Percentiles rank a stretch among this genome's conserved stretches.
Conservation (phyloP, 1,140 invertebrate species). For the Liolophura sinensis region DNA sequence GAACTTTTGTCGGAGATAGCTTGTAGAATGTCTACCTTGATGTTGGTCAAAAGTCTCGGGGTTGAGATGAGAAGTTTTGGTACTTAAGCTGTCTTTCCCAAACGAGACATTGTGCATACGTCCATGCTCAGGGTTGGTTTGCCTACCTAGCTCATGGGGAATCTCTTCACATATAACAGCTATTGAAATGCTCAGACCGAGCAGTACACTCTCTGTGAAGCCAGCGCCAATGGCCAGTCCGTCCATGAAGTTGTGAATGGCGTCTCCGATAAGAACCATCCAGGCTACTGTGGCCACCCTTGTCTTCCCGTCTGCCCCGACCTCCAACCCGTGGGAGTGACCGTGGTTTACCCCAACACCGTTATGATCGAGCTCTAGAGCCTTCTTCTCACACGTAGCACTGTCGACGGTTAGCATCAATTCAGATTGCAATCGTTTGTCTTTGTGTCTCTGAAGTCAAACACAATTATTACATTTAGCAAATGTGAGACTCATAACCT, state of each 20-base stretch:
- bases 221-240: slow-evolving; percentile 86
- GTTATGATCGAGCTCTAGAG: too few relatives aligned
- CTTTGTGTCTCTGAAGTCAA: too few relatives aligned
- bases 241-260: slow-evolving; percentile 89
- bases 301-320: too few relatives aligned
- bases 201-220: slow-evolving; percentile 66
- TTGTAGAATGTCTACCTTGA: too few relatives aligned
- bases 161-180: slow-evolving; percentile 74
- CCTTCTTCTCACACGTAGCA: too few relatives aligned
- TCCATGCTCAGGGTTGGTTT: slow-evolving; percentile 79
- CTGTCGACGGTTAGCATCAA: too few relatives aligned
- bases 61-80: slow-evolving; percentile 22
- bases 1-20: too few relatives aligned
- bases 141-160: slow-evolving; percentile 70
- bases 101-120: slow-evolving; percentile 64
- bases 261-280: slow-evolving; percentile 96
- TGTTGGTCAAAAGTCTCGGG: slow-evolving; percentile 42
- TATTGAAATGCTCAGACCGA: slow-evolving; percentile 69
- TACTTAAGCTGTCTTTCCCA: slow-evolving; percentile 39
- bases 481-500: too few relatives aligned
- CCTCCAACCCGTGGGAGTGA: too few relatives aligned
- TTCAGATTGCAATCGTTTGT: too few relatives aligned
- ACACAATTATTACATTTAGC: too few relatives aligned
- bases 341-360: too few relatives aligned
- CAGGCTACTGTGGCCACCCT: slow-evolving; percentile 73